Evolutionary conservation across 2,797 vertebrate genomes (phyloP).

Genomic region (Tauraco hartlaubi): DNA sequence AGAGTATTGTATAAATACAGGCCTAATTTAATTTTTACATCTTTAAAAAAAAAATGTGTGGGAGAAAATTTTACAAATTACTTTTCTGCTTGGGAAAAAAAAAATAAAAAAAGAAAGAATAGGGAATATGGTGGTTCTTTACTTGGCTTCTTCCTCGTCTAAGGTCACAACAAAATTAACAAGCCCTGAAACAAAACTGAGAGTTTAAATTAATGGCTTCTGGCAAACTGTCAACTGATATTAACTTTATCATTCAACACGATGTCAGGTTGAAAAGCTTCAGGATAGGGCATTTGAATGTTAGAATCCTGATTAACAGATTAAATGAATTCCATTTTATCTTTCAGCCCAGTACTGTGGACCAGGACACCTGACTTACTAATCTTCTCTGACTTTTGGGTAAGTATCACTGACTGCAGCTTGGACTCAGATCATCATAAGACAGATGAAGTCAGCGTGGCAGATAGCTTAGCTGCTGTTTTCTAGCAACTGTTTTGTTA

Average conservation of each 20-base stretch:
- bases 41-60: not conserved
- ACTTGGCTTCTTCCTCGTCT: constrained; percentile 52
- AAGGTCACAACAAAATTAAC: constrained; percentile 75
- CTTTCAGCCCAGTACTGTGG: constrained; percentile 15
- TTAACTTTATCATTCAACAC: constrained; percentile 73
- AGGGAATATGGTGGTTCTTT: not conserved
- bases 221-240: constrained; percentile 79
- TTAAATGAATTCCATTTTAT: constrained; percentile 72
- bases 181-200: constrained; percentile 67
- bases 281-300: constrained; percentile 68
- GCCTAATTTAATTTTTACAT: constrained; percentile 71
- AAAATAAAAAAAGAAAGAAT: not conserved
- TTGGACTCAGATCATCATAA: constrained; percentile 6
- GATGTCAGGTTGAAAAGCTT: constrained; percentile 68
- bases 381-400: constrained; percentile 58
- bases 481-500: constrained; percentile 47
- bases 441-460: constrained; percentile 1
- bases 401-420: constrained; percentile 38
- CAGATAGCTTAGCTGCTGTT: constrained; percentile 41
- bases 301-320: constrained; percentile 71
- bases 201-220: constrained; percentile 75
- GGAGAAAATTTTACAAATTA: constrained; percentile 8
- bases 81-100: not conserved
- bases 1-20: constrained; percentile 69
- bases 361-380: constrained; percentile 31